Evolutionary conservation across 2,888 invertebrate genomes (phyloP).

Genomic region (Lasioglossum leucozonium): DNA sequence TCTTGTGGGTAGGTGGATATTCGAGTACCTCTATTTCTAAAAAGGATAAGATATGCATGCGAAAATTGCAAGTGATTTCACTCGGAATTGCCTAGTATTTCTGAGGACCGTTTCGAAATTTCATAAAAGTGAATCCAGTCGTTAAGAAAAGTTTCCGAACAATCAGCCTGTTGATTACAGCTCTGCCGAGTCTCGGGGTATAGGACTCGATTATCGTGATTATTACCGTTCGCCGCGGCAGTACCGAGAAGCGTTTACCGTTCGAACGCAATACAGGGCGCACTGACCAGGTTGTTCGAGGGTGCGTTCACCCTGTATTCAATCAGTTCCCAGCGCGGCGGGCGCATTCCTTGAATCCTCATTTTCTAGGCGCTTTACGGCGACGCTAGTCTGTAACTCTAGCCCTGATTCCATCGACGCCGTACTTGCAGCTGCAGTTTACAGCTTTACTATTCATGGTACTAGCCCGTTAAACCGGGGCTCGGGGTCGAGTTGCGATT

Average conservation of each 20-base stretch:
- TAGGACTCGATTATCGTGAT: background rate
- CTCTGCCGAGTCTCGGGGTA: background rate
- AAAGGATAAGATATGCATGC: background rate
- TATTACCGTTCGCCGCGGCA: background rate
- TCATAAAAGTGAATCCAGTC: background rate
- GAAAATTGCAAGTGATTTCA: background rate
- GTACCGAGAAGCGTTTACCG: background rate
- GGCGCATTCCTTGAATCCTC: conserved; percentile 17
- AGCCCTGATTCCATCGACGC: conserved; percentile 8
- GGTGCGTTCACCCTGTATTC: conserved; percentile 8
- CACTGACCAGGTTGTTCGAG: conserved; percentile 3
- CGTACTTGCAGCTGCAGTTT: background rate
- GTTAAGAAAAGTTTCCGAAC: background rate
- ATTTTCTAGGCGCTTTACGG: background rate
- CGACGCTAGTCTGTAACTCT: conserved; percentile 6
- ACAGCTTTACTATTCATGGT: conserved; percentile 7
- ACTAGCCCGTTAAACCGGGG: background rate
- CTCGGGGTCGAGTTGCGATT: conserved; percentile 2
- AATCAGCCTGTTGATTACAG: background rate
- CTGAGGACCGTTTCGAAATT: background rate
- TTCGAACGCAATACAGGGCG: background rate
- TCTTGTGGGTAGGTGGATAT: no score
- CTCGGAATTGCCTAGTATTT: background rate
- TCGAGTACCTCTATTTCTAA: background rate
- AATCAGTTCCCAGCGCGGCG: background rate